These are phyloP conservation scores for Cromileptes altivelis DNA, from an alignment of 2,113 vertebrate species.

Conservation along the genomic window DNA sequence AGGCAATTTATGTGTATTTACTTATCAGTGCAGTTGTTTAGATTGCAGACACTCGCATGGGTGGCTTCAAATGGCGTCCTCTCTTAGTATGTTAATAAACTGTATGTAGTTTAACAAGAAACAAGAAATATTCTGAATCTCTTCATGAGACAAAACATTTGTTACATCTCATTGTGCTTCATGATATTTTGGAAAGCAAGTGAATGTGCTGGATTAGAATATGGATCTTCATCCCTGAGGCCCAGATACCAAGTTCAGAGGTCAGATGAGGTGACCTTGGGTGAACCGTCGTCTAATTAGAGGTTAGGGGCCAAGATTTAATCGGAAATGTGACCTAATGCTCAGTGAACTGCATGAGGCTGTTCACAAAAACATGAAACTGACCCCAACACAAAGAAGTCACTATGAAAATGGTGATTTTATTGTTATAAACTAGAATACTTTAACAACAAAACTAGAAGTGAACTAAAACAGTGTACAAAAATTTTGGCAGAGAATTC, in stretches of 20 bases:
- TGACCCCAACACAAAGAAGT: background rate
- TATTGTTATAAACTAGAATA: background rate
- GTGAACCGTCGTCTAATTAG: constrained; percentile 43
- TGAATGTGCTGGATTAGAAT: background rate
- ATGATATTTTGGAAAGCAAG: constrained; percentile 3
- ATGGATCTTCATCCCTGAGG: background rate
- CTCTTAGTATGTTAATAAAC: background rate
- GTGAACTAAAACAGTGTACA: background rate
- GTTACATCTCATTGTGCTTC: constrained; percentile 25
- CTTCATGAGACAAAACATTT: background rate
- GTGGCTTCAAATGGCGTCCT: background rate
- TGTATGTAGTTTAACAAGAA: constrained; percentile 1
- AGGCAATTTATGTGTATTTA: constrained; percentile 25
- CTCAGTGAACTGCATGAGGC: constrained; percentile 1
- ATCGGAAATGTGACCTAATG: constrained; percentile 53
- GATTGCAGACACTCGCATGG: constrained; percentile 22
- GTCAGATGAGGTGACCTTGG: constrained; percentile 57
- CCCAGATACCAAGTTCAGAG: constrained; percentile 55
- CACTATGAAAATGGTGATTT: background rate
- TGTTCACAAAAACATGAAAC: constrained; percentile 6
- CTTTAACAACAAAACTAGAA: background rate
- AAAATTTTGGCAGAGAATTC: background rate
- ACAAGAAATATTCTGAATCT: background rate
- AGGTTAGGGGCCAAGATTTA: constrained; percentile 40
- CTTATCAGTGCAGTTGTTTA: constrained; percentile 26